Percentiles rank a stretch among this genome's conserved stretches.
These are phyloP conservation scores for Chionomys nivalis DNA, from an alignment of 2,113 vertebrate genomes.

Conservation along the genomic window DNA sequence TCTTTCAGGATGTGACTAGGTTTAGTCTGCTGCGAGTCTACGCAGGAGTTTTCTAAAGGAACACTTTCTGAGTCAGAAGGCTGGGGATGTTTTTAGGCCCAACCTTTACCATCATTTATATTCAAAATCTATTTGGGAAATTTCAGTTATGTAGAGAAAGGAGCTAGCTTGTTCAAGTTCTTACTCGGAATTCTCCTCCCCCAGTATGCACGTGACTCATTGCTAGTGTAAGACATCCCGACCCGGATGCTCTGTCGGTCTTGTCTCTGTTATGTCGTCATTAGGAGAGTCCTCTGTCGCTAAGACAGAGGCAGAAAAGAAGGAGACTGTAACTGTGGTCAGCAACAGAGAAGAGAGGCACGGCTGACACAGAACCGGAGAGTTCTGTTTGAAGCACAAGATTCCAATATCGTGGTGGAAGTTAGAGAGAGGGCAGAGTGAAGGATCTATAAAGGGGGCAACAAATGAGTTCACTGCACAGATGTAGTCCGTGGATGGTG, in stretches of 20 bases:
- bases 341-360: not conserved
- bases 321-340: not conserved
- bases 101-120: not conserved
- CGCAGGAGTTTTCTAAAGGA: not conserved
- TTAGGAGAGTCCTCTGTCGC: not conserved
- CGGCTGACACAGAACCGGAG: not conserved
- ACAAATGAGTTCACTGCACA: not conserved
- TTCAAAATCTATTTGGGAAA: not conserved
- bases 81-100: not conserved
- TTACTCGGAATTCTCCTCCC: not conserved
- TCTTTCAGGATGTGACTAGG: not conserved
- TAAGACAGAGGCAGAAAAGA: not conserved
- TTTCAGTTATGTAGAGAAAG: not conserved
- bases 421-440: not conserved
- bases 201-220: rapidly evolving
- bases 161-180: not conserved
- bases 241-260: not conserved
- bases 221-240: not conserved
- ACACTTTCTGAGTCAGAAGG: not conserved
- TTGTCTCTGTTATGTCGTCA: not conserved
- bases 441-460: not conserved
- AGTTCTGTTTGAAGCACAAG: not conserved
- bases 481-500: not conserved
- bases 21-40: conserved; percentile 50
- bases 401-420: not conserved